Evolutionary conservation across 2,888 invertebrate genomes (phyloP).

Genomic region (Drosophila histrio): DNA sequence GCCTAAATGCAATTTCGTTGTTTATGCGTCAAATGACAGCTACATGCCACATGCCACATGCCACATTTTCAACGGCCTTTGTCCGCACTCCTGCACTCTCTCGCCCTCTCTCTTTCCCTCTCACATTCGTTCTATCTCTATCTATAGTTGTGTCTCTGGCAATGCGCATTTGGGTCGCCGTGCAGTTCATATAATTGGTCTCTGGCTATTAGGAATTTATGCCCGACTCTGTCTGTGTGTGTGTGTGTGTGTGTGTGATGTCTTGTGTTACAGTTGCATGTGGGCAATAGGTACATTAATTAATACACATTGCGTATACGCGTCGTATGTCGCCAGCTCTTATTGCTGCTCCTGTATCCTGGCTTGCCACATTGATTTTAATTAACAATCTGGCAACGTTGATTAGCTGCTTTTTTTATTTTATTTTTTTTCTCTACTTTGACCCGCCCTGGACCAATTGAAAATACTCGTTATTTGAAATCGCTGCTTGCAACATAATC

Average conservation of each 20-base stretch:
- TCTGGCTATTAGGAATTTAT: conserved; percentile 25
- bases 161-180: conserved; percentile 26
- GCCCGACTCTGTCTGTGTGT: neutral
- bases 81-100: neutral
- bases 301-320: conserved; percentile 48
- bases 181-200: conserved; percentile 21
- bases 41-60: conserved; percentile 23
- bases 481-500: conserved; percentile 30
- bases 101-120: neutral
- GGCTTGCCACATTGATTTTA: conserved; percentile 26
- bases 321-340: conserved; percentile 1
- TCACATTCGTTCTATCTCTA: neutral
- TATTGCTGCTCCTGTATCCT: neutral
- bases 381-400: conserved; percentile 16
- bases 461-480: conserved; percentile 40
- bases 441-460: conserved; percentile 20
- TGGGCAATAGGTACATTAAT: conserved; percentile 15
- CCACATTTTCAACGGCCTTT: neutral
- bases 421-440: neutral
- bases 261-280: conserved; percentile 5
- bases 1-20: conserved; percentile 54
- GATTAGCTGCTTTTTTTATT: neutral
- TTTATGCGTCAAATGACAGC: conserved; percentile 40
- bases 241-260: neutral
- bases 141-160: neutral